Base-by-base conservation (phyloP, 2,888 invertebrate species). In the Hirtodrosophila histrioides region DNA sequence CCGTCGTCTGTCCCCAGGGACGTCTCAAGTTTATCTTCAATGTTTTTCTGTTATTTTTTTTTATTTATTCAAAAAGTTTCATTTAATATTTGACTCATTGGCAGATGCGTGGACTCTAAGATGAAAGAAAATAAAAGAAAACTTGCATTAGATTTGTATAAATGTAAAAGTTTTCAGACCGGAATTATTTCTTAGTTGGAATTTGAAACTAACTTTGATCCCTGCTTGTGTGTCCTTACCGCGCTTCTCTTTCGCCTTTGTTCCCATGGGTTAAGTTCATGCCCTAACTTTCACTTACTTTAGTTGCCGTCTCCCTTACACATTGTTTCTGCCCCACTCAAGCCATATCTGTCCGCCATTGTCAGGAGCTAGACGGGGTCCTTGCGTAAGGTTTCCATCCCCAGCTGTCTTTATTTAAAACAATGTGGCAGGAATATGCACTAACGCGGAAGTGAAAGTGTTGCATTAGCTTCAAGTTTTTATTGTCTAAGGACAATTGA, bases 151-250 rank as follows among this genome's bases (percentile, higher is more conserved):
- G 63, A 79, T 65, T 85, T 74, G 53, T 56, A 48, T 56, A 62
- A 74, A 70, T 71, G 64, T 57, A 64, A 75, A 81, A 86, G 68
- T 81, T 81, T 76, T 49, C 45, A 51, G 49, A 40, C 40, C 51
- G 44, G 75, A 86, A 83, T 86, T 50, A 60, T 48, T 66, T 79
- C 71, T 77, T 88, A 77, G 78, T 69, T 70, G 55, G 69, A 88
- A 74, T 83, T 86, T 71, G 51, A 76, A 83, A 88, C 69, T 66
- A 31, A 69, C 60, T 83, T 83, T 54, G 12, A 23, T 27, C 11
- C 39, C 39, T 9, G 2, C 0, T n/a, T 10, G 17, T 17, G 17
- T 17, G 17, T 17, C 7, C n/a, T 24, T n/a, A 9, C n/a, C 40
- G 10, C 54, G n/a, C 12, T 40, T 29, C 37, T 43, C 45, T 51